Conservation (phyloP, 2,797 vertebrate species). For the Coracias cyanogaster region DNA sequence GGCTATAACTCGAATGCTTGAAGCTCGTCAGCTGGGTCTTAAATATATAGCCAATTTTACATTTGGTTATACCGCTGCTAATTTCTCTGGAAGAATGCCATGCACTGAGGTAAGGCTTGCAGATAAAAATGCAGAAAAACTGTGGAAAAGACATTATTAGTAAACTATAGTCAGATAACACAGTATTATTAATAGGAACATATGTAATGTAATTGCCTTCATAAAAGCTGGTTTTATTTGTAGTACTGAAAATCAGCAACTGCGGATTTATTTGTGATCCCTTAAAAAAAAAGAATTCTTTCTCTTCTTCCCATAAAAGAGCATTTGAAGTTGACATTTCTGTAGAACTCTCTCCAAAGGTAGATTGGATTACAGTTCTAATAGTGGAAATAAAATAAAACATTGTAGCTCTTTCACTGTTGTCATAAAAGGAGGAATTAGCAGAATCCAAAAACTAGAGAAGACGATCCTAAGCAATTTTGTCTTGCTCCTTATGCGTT, state of each 20-base stretch:
- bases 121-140: not conserved
- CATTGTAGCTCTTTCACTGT: not conserved
- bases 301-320: not conserved
- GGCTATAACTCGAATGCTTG: conserved; percentile 88
- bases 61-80: conserved; percentile 93
- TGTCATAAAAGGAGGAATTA: not conserved
- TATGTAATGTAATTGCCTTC: not conserved
- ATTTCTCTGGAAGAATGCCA: conserved; percentile 96
- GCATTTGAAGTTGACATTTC: not conserved
- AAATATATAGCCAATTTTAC: conserved; percentile 97
- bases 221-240: not conserved
- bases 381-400: not conserved
- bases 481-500: not conserved
- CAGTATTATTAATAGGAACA: not conserved
- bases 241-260: not conserved
- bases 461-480: not conserved
- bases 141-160: not conserved
- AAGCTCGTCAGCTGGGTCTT: conserved; percentile 95
- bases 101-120: conserved; percentile 86
- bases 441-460: not conserved
- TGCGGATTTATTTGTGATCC: not conserved
- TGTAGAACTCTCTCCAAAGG: not conserved
- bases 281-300: not conserved
- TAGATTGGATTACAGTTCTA: not conserved
- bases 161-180: not conserved